A percentile compares a stretch with the other conserved stretches of the same genome.
Conservation (phyloP, 2,113 vertebrate genomes). For the Arenaria interpres region DNA sequence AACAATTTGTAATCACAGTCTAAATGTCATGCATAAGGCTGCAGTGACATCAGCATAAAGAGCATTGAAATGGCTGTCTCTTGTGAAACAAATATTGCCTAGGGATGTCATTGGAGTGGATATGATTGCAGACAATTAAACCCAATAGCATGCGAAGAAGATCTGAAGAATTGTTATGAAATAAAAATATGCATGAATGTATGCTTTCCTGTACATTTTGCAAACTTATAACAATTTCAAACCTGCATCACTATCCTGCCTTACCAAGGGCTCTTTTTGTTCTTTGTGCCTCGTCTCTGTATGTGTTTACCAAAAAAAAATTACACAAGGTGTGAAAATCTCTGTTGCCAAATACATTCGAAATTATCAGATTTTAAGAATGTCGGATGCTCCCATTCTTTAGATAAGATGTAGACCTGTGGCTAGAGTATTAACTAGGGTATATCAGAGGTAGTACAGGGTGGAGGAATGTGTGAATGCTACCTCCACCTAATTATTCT, state of each 20-base stretch:
- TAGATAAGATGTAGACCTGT: fast-evolving
- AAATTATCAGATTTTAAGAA: background rate
- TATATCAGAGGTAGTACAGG: background rate
- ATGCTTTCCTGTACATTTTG: background rate
- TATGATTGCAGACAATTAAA: background rate
- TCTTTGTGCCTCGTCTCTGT: background rate
- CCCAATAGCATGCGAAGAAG: background rate
- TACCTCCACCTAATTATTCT: background rate
- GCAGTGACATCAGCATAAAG: background rate
- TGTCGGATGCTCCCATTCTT: background rate
- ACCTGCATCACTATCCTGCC: fast-evolving
- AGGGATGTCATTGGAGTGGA: background rate
- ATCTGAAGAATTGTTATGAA: background rate
- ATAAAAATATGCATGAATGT: background rate
- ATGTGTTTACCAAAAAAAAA: background rate
- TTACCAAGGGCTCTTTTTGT: background rate
- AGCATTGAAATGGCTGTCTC: background rate
- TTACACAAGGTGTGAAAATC: background rate
- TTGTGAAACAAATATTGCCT: background rate
- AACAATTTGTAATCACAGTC: background rate
- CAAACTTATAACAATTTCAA: background rate
- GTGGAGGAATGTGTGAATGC: background rate
- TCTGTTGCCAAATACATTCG: background rate
- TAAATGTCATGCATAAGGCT: background rate
- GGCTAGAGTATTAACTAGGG: background rate